A percentile compares a stretch with the other conserved stretches of the same genome.
These are phyloP conservation scores for Penaeus vannamei DNA, from an alignment of 1,140 invertebrate genomes.

Conservation along the genomic window DNA sequence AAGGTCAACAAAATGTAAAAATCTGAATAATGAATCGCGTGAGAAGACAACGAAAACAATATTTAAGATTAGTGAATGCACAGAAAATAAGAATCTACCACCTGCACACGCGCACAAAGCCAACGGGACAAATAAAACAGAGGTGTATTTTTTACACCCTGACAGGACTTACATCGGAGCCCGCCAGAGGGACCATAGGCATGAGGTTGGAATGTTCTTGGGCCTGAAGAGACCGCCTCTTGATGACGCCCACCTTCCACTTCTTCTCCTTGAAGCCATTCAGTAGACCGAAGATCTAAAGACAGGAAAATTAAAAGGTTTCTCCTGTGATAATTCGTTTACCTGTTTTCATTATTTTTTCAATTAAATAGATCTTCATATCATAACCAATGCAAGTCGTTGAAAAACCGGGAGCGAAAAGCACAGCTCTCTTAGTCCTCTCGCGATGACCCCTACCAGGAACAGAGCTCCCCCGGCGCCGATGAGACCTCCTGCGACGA, in stretches of 20 bases:
- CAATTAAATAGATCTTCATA: not conserved
- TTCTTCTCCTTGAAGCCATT: conserved; percentile 36
- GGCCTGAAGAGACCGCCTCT: not conserved
- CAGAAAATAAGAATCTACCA: too few relatives aligned
- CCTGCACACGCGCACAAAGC: too few relatives aligned
- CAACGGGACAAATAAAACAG: too few relatives aligned
- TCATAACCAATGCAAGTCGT: not conserved
- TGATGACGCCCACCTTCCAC: conserved; percentile 5
- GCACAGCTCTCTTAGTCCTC: not conserved
- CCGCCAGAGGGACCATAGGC: not conserved
- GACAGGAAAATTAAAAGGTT: not conserved
- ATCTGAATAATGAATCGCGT: too few relatives aligned
- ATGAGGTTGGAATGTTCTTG: conserved; percentile 3
- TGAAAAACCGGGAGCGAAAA: too few relatives aligned
- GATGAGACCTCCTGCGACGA: conserved; percentile 39
- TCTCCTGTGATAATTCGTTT: too few relatives aligned
- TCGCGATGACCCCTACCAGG: conserved; percentile 9
- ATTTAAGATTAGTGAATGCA: too few relatives aligned
- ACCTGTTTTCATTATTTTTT: too few relatives aligned
- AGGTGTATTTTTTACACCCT: too few relatives aligned
- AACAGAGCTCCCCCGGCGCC: conserved; percentile 42
- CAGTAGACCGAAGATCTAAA: conserved; percentile 3
- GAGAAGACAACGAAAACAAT: too few relatives aligned
- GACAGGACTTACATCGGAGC: not conserved
- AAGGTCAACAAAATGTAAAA: too few relatives aligned